phyloP scores from a whole-genome alignment of 2,797 vertebrate genomes.

The Gastrophryne carolinensis region DNA sequence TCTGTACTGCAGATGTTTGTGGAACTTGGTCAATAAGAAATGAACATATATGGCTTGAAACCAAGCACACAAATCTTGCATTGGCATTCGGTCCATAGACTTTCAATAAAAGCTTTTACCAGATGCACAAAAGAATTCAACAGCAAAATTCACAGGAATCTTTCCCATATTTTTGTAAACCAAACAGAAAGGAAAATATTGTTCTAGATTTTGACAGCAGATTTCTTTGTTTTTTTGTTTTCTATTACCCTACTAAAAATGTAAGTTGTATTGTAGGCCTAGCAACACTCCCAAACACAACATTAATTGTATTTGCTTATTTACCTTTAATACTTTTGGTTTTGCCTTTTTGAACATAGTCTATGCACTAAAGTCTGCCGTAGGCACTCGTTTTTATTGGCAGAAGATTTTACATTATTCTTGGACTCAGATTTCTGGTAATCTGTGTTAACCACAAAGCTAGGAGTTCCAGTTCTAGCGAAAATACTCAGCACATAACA shows the following conservation, averaged over 20 bases:
- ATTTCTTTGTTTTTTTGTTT: neutral
- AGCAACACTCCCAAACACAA: neutral
- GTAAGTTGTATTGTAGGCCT: neutral
- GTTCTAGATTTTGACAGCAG: neutral
- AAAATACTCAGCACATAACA: too few species aligned
- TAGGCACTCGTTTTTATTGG: too few species aligned
- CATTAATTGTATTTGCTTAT: too few species aligned
- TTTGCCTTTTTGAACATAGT: too few species aligned
- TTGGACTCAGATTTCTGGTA: too few species aligned
- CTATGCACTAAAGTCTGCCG: too few species aligned
- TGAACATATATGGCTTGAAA: slow-evolving; percentile 32
- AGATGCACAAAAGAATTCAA: neutral
- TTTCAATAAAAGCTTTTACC: slow-evolving; percentile 4
- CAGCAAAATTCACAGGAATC: neutral
- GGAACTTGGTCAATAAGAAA: slow-evolving; percentile 35
- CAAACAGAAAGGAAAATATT: slow-evolving; percentile 11
- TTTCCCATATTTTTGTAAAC: neutral
- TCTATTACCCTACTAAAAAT: too few species aligned
- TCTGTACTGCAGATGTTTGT: slow-evolving; percentile 43
- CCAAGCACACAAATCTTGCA: slow-evolving; percentile 24
- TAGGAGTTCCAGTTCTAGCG: too few species aligned
- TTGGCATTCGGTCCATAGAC: slow-evolving; percentile 5
- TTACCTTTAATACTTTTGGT: too few species aligned
- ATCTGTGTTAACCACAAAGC: too few species aligned
- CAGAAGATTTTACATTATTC: too few species aligned